Conservation (phyloP, 2,797 vertebrate species). For the Gastrophryne carolinensis region DNA sequence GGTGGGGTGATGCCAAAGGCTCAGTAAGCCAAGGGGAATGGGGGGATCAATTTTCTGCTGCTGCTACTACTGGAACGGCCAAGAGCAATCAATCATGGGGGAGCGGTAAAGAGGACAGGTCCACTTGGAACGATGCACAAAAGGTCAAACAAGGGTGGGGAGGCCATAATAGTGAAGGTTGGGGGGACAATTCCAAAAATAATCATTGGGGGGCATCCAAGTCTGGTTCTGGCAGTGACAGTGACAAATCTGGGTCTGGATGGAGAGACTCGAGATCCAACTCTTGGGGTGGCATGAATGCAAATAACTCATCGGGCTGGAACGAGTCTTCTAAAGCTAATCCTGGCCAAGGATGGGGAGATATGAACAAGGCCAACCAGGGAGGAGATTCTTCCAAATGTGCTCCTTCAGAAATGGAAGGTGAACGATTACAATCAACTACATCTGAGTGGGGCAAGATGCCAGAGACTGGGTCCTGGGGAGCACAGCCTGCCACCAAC, state of each 20-base stretch:
- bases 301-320: slow-evolving; percentile 81
- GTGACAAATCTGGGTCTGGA: slow-evolving; percentile 86
- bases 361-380: slow-evolving; percentile 77
- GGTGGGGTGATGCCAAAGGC: slow-evolving; percentile 89
- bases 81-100: slow-evolving; percentile 84
- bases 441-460: slow-evolving; percentile 85
- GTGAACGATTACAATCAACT: slow-evolving; percentile 52
- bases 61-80: slow-evolving; percentile 76
- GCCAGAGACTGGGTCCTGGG: slow-evolving; percentile 77
- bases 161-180: slow-evolving; percentile 71
- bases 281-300: slow-evolving; percentile 72
- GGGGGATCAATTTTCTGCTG: slow-evolving; percentile 84
- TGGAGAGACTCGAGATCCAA: slow-evolving; percentile 86
- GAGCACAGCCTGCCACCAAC: slow-evolving; percentile 67
- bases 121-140: slow-evolving; percentile 85
- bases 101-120: slow-evolving; percentile 84
- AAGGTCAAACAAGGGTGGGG: slow-evolving; percentile 84
- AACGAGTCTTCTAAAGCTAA: slow-evolving; percentile 81
- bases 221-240: slow-evolving; percentile 85
- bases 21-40: slow-evolving; percentile 79
- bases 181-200: slow-evolving; percentile 78
- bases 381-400: slow-evolving; percentile 80
- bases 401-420: slow-evolving; percentile 50
- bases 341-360: slow-evolving; percentile 85
- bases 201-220: slow-evolving; percentile 91